Conservation (phyloP, 2,888 invertebrate genomes). For the Pandemis heparana region DNA sequence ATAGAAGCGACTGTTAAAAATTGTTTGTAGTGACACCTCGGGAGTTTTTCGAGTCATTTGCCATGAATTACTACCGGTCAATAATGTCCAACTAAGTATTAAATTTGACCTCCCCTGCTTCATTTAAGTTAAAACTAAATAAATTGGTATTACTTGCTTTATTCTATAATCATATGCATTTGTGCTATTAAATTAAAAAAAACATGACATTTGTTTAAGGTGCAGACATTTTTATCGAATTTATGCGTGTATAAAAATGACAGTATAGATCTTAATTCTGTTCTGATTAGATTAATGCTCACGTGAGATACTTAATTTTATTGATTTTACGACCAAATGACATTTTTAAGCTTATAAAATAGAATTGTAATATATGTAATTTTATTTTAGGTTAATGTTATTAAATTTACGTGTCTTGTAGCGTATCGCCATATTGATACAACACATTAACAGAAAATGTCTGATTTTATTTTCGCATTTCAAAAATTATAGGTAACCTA, state of each 20-base stretch:
- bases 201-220: constrained; percentile 1
- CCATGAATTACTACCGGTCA: no score
- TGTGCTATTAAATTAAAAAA: not conserved
- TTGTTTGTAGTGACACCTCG: no score
- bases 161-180: not conserved
- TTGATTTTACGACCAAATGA: constrained; percentile 34
- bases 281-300: constrained; percentile 21
- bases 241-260: not conserved
- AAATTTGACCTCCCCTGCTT: no score
- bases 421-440: constrained; percentile 29
- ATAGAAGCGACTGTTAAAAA: no score
- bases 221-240: constrained; percentile 12
- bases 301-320: constrained; percentile 31
- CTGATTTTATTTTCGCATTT: not conserved
- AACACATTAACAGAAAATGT: constrained; percentile 4
- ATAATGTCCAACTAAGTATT: no score
- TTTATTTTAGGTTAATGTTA: constrained; percentile 6
- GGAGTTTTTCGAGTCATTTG: no score
- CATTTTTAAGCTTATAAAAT: constrained; percentile 22
- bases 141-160: not conserved
- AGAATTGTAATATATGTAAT: constrained; percentile 6
- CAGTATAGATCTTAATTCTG: not conserved
- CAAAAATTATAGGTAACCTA: not conserved
- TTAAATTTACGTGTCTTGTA: constrained; percentile 21
- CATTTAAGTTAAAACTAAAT: not conserved